Conservation (phyloP, 2,113 vertebrate species). For the Bubalus kerabau region DNA sequence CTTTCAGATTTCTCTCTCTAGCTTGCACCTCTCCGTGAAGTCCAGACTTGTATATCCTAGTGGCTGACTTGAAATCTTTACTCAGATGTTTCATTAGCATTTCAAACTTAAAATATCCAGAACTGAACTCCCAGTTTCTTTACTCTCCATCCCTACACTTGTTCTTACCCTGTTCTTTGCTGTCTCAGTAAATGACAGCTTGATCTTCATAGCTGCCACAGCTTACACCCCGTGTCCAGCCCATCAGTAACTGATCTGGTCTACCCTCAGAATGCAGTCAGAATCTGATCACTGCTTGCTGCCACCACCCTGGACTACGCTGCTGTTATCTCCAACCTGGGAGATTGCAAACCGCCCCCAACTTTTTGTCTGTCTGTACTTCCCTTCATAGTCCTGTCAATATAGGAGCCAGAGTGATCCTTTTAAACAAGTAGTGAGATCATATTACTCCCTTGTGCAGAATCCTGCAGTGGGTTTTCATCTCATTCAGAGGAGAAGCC, state of each 20-base stretch:
- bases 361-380: not conserved
- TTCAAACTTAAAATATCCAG: not conserved
- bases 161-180: not conserved
- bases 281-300: not conserved
- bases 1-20: not conserved
- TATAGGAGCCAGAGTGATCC: not conserved
- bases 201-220: not conserved
- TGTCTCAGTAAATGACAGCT: not conserved
- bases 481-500: not conserved
- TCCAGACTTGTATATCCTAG: not conserved
- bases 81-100: not conserved
- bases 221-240: not conserved
- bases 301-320: not conserved
- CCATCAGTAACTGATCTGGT: not conserved
- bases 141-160: not conserved
- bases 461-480: not conserved
- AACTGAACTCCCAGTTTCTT: not conserved
- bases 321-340: not conserved
- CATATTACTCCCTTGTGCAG: not conserved
- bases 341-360: not conserved
- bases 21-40: not conserved
- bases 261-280: not conserved
- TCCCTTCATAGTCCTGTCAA: not conserved
- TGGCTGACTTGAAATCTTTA: not conserved
- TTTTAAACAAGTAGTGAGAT: not conserved